Conservation (phyloP, 2,797 vertebrate species). For the Rhabdophis nuchalis region DNA sequence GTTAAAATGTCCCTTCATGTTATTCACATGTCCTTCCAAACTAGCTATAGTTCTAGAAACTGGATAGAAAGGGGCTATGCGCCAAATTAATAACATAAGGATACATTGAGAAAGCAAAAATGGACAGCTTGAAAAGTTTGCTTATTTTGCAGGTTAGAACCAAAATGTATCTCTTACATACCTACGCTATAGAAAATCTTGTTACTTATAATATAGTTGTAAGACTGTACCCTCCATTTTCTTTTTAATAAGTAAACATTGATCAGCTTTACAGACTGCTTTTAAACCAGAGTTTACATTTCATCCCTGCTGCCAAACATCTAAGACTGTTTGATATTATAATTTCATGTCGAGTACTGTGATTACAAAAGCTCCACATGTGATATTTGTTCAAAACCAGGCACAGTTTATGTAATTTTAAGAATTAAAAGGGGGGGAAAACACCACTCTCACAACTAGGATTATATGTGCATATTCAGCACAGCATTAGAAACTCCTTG, state of each 20-base stretch:
- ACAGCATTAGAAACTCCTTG: background rate
- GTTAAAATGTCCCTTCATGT: background rate
- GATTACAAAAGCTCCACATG: background rate
- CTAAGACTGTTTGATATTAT: background rate
- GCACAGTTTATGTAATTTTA: background rate
- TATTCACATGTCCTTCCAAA: background rate
- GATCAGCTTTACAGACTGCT: background rate
- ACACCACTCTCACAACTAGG: background rate
- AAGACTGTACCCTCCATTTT: background rate
- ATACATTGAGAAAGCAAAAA: background rate
- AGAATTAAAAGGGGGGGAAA: background rate
- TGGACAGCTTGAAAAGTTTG: background rate
- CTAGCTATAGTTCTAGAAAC: background rate
- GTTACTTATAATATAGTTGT: background rate
- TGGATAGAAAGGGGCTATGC: background rate
- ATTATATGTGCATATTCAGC: background rate
- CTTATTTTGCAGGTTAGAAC: background rate
- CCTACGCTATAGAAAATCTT: background rate
- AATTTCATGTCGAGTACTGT: background rate
- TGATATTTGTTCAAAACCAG: background rate
- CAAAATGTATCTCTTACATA: background rate
- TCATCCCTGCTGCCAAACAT: background rate
- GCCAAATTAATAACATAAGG: background rate
- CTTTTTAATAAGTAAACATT: slow-evolving; percentile 5
- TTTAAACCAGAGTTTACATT: background rate